These are phyloP conservation scores for Dipodomys ordii DNA, from an alignment of 2,113 vertebrate species.

Conservation along the genomic window DNA sequence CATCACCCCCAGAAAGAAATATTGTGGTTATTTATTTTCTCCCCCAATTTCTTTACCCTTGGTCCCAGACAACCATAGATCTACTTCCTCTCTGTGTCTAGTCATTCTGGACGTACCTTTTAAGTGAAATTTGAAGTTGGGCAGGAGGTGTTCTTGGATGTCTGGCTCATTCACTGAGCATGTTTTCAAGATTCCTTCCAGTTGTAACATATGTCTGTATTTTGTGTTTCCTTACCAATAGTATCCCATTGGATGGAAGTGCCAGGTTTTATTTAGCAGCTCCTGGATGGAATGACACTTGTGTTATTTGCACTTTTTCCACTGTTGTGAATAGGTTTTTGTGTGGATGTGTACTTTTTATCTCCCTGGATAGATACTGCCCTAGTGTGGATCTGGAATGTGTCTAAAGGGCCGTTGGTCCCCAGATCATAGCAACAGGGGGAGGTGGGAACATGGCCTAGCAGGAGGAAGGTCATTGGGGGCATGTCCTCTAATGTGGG, in stretches of 20 bases:
- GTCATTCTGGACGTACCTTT: background rate
- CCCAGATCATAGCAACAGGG: background rate
- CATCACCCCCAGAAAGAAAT: background rate
- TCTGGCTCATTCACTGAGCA: background rate
- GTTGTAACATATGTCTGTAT: fast-evolving
- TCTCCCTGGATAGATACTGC: background rate
- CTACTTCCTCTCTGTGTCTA: background rate
- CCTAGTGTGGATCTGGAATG: background rate
- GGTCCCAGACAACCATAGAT: background rate
- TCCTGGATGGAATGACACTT: background rate
- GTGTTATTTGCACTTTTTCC: background rate
- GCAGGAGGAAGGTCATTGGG: no score
- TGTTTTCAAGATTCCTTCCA: background rate
- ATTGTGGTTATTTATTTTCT: no score
- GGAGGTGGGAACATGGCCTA: background rate
- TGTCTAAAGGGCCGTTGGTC: background rate
- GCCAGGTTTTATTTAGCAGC: background rate
- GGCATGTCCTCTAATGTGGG: no score
- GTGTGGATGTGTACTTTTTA: background rate
- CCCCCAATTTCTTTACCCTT: background rate
- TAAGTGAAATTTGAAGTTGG: no score
- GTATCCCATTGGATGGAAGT: no score
- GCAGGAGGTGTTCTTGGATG: background rate
- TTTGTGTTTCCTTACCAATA: background rate
- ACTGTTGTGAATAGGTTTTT: no score